Evolutionary conservation across 2,797 vertebrate genomes (phyloP).

Genomic region (Novumbra hubbsi): DNA sequence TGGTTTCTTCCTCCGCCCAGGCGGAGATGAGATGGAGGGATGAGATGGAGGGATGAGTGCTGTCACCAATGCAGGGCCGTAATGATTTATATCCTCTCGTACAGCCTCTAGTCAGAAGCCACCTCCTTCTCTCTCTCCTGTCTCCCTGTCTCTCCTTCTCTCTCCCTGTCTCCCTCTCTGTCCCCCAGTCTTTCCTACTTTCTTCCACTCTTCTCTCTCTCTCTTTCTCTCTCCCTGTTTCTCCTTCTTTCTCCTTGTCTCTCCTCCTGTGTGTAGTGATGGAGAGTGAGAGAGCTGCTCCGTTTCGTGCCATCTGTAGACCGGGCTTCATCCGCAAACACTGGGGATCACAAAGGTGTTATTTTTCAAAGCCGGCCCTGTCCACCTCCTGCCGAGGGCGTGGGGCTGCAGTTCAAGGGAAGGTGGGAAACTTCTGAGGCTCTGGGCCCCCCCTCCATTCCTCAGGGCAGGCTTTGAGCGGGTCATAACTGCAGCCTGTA

Average conservation of each 20-base stretch:
- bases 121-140: neutral
- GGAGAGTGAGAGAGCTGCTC: slow-evolving; percentile 1
- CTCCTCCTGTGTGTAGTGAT: slow-evolving; percentile 85
- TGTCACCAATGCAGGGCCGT: slow-evolving; percentile 61
- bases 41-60: slow-evolving; percentile 52
- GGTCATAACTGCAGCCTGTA: slow-evolving; percentile 90
- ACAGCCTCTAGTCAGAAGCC: slow-evolving; percentile 44
- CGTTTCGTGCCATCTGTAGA: slow-evolving; percentile 89
- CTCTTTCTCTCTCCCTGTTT: neutral
- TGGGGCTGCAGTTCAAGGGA: slow-evolving; percentile 88
- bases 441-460: slow-evolving; percentile 68
- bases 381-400: slow-evolving; percentile 90
- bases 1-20: slow-evolving; percentile 58
- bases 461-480: slow-evolving; percentile 91
- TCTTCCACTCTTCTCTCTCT: neutral
- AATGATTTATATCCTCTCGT: slow-evolving; percentile 63
- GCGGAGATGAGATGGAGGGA: slow-evolving; percentile 42
- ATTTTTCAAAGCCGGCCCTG: slow-evolving; percentile 95
- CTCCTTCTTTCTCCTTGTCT: slow-evolving; percentile 11
- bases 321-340: slow-evolving; percentile 89
- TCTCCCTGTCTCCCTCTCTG: neutral
- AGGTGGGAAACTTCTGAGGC: slow-evolving; percentile 96
- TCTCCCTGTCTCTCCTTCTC: slow-evolving; percentile 42
- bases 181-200: neutral
- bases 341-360: slow-evolving; percentile 99